Evolutionary conservation across 2,888 invertebrate genomes (phyloP), one percentile per base, ranked within the genome.

Genomic region (Tachina lurida): DNA sequence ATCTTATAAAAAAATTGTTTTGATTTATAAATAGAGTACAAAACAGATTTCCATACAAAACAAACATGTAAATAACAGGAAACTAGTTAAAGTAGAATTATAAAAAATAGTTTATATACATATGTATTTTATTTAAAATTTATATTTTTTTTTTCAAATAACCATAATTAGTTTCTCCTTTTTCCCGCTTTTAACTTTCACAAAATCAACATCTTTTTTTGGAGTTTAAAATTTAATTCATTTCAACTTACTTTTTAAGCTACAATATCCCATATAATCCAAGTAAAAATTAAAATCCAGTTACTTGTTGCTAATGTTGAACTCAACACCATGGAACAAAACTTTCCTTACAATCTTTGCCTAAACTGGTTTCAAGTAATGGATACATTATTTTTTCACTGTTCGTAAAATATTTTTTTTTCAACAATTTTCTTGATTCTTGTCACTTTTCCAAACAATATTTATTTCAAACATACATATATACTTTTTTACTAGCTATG

Each of bases 201-300:
- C 65, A 84, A 84, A 73, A 80, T 84, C 84, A 84, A 63, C 63
- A 81, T 68, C 77, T 81, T 77, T 49, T 13, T 17, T n/a, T n/a
- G n/a, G 58, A 19, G 49, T 63, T 63, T 75, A 39, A 22, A 5
- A 19, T 54, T 47, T 17, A 17, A 17, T 43, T 12, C 15, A 39
- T 45, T 1, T 47, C 12, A 49, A 86, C 78, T 86, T 83, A 83
- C 83, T 79, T 79, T 49, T 41, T 8, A 39, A 60, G 60, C 68
- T 62, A 73, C n/a, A 45, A 45, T 75, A 31, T 31, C 31, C 31
- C 4, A 31, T 31, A 31, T 31, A 74, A 75, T 75, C 62, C 74
- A 58, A 79, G 19, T 49, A 17, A 49, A 65, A 43, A 22, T 49
- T 75, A 68, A 31, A 31, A 79, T 75, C 81, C 74, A 81, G 62